phyloP scores from a whole-genome alignment of 2,888 invertebrate species.

The Emmelina monodactyla region DNA sequence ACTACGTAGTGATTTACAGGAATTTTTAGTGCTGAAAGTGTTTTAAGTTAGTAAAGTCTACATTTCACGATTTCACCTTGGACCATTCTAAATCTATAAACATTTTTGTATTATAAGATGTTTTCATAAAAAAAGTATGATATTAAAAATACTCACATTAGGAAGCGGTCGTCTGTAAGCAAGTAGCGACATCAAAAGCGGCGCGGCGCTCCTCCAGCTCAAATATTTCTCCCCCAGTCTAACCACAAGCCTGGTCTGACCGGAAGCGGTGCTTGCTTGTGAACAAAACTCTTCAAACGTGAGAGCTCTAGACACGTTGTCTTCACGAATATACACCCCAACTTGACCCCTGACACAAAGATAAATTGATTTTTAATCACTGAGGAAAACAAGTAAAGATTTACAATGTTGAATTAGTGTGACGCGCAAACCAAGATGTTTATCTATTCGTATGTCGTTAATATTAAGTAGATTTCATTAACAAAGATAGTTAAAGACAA shows the following conservation, averaged over 20 bases:
- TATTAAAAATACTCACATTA: slow-evolving; percentile 56
- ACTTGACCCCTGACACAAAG: slow-evolving; percentile 50
- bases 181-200: slow-evolving; percentile 86
- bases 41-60: too few species aligned
- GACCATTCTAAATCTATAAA: too few species aligned
- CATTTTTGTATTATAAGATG: too few species aligned
- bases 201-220: slow-evolving; percentile 91
- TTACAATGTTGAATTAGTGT: neutral
- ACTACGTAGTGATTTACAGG: too few species aligned
- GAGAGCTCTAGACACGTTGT: slow-evolving; percentile 45
- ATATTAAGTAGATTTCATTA: too few species aligned
- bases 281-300: slow-evolving; percentile 53
- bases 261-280: slow-evolving; percentile 74
- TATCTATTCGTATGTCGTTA: too few species aligned
- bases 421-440: too few species aligned
- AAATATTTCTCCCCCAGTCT: slow-evolving; percentile 88
- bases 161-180: slow-evolving; percentile 88
- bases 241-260: slow-evolving; percentile 86
- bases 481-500: too few species aligned
- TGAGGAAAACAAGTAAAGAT: neutral
- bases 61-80: too few species aligned
- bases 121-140: too few species aligned
- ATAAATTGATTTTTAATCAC: neutral
- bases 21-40: too few species aligned
- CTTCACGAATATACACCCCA: slow-evolving; percentile 47